Evolutionary conservation across 2,888 invertebrate species (phyloP), one percentile per base, ranked within the genome.

Genomic region (Cheilosia pagana): DNA sequence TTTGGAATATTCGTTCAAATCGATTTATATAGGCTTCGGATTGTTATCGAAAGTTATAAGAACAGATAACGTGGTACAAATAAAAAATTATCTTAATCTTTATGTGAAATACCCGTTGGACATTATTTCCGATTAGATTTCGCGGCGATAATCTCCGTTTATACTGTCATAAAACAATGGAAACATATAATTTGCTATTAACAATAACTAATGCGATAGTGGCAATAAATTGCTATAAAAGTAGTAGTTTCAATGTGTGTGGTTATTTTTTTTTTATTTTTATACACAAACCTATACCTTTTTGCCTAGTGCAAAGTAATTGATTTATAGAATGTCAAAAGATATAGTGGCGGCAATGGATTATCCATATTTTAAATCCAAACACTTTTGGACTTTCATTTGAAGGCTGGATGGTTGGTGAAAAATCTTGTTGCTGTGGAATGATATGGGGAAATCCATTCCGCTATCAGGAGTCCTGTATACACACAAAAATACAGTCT

Each of bases 11-110:
- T 23, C 50, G 35, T 60, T 50, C 35, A 57, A 85, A 55, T 52
- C 75, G 60, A 76, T 71, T 85, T 85, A 85, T 85, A 85, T 85
- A 85, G 85, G 71, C 72, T 75, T 21, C 21, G 60, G 63, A 53
- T 71, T 6, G 63, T 81, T 85, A 81, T 85, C 75, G n/a, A 8
- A 2, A 25, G 21, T 16, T 23, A 59, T 31, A 39, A 16, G n/a
- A 31, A 23, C 5, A 50, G 57, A 71, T 71, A 53, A 53, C 52
- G 14, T n/a, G 7, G 28, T 16, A 62, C 19, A 45, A 57, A 59
- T 48, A 78, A 14, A 12, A 65, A 57, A 21, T 14, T 59, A 60
- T 60, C 67, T 60, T 65, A 74, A 83, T 83, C 79, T 79, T 79
- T 75, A 75, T 78, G 55, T 77, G 82, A 62, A 62, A 82, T 79